Evolutionary conservation across 2,888 invertebrate species (phyloP), one percentile per base, ranked within the genome.

Genomic region (Leptinotarsa juncta): DNA sequence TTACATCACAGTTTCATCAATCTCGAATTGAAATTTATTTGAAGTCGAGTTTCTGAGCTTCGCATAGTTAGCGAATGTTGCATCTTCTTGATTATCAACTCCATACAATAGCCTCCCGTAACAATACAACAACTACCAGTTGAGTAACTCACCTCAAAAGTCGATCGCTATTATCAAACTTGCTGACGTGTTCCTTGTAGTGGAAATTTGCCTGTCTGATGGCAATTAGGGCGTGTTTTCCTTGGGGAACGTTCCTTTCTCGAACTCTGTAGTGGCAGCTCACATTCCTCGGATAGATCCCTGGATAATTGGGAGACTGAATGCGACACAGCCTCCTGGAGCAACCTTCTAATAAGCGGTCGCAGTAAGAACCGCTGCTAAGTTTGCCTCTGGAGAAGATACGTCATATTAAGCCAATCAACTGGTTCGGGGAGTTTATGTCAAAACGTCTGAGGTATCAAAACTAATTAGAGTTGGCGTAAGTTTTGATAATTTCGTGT

Each of bases 261-360:
- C 87, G 82, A 72, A 88, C 84, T 69, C 86, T 84, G 81, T 88
- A 88, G 77, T 86, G 85, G 80, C 88, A 88, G 81, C 95, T 95
- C 77, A 96, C 93, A 87, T 96, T 96, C 76, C 96, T 90, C 5
- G 96, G 96, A 88, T 96, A 97, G 80, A 95, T 93, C 70, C 96
- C 96, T 15, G 96, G 96, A 88, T 95, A 96, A 90, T 97, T 97
- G 15, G 96, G 97, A 32, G 96, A 96, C 88, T 95, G 94, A 77
- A 95, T 92, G 78, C 94, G 92, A 88, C 88, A 88, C 12, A 85
- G 84, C 50, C 87, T 88, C 75, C 92, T 90, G 87, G 94, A 94
- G 87, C 95, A 95, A 86, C 93, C 93, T 84, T 93, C 94, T 82
- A 95, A 91, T 82, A 94, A 91, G 32, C 95, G 91, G 89, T 95